A percentile compares a stretch with the other conserved stretches of the same genome.
Evolutionary conservation across 2,888 invertebrate genomes (phyloP).

Genomic region (Drosophila ezoana): DNA sequence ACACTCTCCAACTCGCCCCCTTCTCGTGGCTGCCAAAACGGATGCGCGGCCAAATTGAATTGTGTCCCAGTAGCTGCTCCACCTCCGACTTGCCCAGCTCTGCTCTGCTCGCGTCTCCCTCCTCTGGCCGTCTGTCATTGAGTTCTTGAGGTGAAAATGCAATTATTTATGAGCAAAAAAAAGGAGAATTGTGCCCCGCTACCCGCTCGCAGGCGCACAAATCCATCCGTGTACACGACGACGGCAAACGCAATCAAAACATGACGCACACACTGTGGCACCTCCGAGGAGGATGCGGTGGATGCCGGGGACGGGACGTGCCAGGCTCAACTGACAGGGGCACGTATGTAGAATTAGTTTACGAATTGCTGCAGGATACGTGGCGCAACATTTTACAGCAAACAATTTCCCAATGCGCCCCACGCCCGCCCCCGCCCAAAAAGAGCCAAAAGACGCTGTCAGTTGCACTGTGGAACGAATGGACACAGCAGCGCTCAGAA

Average conservation of each 20-base stretch:
- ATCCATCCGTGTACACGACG: slow-evolving; percentile 59
- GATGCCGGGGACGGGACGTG: background rate
- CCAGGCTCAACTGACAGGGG: slow-evolving; percentile 68
- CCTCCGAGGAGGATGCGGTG: background rate
- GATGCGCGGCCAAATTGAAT: slow-evolving; percentile 75
- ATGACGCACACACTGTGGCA: slow-evolving; percentile 70
- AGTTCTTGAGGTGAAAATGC: slow-evolving; percentile 80
- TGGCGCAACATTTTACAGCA: slow-evolving; percentile 78
- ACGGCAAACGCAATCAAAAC: slow-evolving; percentile 72
- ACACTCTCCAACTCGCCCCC: background rate
- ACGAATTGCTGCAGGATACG: slow-evolving; percentile 81
- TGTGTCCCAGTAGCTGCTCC: slow-evolving; percentile 53
- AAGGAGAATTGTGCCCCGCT: slow-evolving; percentile 4
- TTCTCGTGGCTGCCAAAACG: slow-evolving; percentile 57
- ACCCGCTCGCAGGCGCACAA: slow-evolving; percentile 7
- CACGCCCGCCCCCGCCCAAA: background rate
- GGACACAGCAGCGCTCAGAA: slow-evolving; percentile 15
- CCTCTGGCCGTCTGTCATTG: slow-evolving; percentile 61
- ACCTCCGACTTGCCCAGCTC: background rate
- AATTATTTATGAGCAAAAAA: slow-evolving; percentile 73
- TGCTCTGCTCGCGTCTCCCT: background rate
- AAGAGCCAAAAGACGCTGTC: slow-evolving; percentile 31
- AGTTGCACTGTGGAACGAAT: slow-evolving; percentile 48
- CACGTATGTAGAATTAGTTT: slow-evolving; percentile 81
- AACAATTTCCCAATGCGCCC: slow-evolving; percentile 62